phyloP scores from a whole-genome alignment of 2,888 invertebrate genomes.

The Drosophila kuntzei region DNA sequence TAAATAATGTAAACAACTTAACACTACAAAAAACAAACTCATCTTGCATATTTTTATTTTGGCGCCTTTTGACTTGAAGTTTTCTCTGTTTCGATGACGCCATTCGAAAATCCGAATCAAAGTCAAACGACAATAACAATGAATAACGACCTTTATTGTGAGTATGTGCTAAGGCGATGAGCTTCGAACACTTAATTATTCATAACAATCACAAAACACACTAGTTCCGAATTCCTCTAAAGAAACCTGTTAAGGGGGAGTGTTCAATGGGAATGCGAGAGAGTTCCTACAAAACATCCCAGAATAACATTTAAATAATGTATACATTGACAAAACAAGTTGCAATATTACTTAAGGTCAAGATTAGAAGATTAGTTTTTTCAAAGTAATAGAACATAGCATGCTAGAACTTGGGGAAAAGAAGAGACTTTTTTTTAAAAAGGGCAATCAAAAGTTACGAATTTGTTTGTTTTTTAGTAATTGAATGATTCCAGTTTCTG shows the following conservation, averaged over 20 bases:
- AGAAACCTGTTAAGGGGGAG: conserved; percentile 12
- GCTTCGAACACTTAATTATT: conserved; percentile 26
- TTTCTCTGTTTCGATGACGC: conserved; percentile 55
- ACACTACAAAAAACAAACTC: conserved; percentile 10
- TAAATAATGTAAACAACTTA: conserved; percentile 33
- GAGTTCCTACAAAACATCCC: background rate
- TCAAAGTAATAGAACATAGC: background rate
- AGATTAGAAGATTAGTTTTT: background rate
- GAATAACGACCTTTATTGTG: conserved; percentile 52
- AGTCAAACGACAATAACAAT: conserved; percentile 38
- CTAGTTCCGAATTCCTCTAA: conserved; percentile 49
- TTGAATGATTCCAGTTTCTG: too few relatives aligned
- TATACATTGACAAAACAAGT: background rate
- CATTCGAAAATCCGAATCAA: conserved; percentile 45
- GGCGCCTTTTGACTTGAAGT: conserved; percentile 29
- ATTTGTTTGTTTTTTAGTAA: too few relatives aligned
- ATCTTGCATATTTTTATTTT: conserved; percentile 25
- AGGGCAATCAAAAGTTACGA: too few relatives aligned
- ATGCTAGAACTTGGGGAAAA: background rate
- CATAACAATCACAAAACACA: conserved; percentile 18
- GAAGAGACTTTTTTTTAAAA: too few relatives aligned
- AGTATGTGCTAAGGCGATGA: conserved; percentile 49
- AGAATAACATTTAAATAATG: background rate
- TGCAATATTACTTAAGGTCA: background rate
- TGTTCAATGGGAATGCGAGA: conserved; percentile 3